phyloP scores from a whole-genome alignment of 2,888 invertebrate genomes.

The Lydus trimaculatus region DNA sequence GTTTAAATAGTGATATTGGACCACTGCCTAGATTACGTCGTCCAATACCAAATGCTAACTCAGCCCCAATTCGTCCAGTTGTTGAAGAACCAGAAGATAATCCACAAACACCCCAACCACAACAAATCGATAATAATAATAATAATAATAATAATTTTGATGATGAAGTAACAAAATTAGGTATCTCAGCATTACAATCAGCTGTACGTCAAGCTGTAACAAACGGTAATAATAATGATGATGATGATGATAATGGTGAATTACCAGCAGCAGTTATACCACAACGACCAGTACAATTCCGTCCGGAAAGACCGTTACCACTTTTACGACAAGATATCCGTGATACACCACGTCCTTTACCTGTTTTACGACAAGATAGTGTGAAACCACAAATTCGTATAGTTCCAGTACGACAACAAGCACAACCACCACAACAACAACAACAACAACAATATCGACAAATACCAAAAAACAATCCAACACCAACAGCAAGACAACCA shows the following conservation, averaged over 20 bases:
- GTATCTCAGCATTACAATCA: conserved; percentile 43
- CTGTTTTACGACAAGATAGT: conserved; percentile 21
- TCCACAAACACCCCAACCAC: conserved; percentile 50
- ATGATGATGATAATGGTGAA: conserved; percentile 35
- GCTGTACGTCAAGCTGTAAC: conserved; percentile 43
- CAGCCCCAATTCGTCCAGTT: conserved; percentile 67
- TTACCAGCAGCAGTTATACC: conserved; percentile 11
- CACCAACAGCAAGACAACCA: conserved; percentile 43
- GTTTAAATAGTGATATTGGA: conserved; percentile 32
- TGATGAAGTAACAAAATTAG: conserved; percentile 53
- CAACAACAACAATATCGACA: conserved; percentile 62
- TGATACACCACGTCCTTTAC: conserved; percentile 23
- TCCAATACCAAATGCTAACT: conserved; percentile 51
- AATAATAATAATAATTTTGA: conserved; percentile 42
- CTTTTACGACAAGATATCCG: conserved; percentile 25
- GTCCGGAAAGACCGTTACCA: conserved; percentile 56
- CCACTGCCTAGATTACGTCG: conserved; percentile 59
- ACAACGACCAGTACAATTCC: conserved; percentile 47
- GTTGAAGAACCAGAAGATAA: conserved; percentile 72
- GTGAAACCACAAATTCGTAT: conserved; percentile 15
- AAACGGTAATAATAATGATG: conserved; percentile 42
- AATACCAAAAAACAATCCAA: conserved; percentile 56
- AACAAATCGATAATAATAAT: background rate
- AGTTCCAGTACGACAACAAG: conserved; percentile 32
- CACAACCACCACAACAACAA: conserved; percentile 36